Base-by-base conservation (phyloP, 2,888 invertebrate genomes). In the Disparrhopalites patrizii region DNA sequence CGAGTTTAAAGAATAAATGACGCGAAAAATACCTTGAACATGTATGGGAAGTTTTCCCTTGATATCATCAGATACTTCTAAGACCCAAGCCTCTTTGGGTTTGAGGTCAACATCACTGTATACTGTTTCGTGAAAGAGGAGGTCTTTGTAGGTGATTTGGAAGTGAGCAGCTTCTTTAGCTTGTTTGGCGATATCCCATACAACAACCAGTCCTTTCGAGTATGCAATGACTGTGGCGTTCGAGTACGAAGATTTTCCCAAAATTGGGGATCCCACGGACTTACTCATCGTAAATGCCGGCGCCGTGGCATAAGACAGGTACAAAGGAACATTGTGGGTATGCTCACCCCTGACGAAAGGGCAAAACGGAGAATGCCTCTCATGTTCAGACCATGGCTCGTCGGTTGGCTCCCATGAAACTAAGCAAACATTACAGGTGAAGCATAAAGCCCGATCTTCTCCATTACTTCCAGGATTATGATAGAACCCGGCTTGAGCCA, bases 351-450 rank as follows among this genome's bases (percentile, higher is more conserved):
- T 87, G 1, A 96, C 93, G 80, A 94, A 94, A 0, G 94, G 93
- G 78, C 96, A 96, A 76, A 86, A 87, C 15, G 95, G 92, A 3
- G 94, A 93, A 79, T 96, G 95, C 3, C 95, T 84, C 80, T 94
- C 95, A 78, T 96, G 95, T 79, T 96, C 95, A 72, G 93, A 93
- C 83, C 95, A 95, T 1, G 96, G 96, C 78, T 96, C 95, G 80
- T 96, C 95, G 0, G 92, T 91, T 76, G 93, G 90, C 81, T 96
- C 96, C 96, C 96, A 96, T 81, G 91, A 93, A 5, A 96, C 94
- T 27, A 96, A 84, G 78, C 95, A 96, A 10, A 95, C 93, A 76
- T 88, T 90, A 79, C 96, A 96, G 0, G 92, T 93, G 80, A 96
- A 96, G 79, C 96, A 96, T 91, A 95, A 91, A 7, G 94, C 95